These are phyloP conservation scores for Pseudomugil gertrudae DNA, from an alignment of 2,797 vertebrate genomes.

Conservation along the genomic window DNA sequence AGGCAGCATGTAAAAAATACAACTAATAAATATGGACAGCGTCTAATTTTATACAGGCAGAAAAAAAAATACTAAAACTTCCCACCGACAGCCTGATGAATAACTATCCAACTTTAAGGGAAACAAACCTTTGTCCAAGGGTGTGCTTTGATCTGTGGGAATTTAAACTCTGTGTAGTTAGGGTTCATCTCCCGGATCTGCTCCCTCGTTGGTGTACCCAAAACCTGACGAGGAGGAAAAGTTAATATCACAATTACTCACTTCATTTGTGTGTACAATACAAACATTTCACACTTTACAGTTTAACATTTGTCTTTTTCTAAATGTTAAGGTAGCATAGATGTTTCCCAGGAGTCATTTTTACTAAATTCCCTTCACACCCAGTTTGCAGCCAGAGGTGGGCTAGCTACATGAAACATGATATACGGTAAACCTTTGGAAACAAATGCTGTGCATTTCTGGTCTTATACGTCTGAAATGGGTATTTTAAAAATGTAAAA, in stretches of 20 bases:
- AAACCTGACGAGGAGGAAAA: slow-evolving; percentile 79
- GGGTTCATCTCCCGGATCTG: slow-evolving; percentile 98
- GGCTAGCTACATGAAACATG: no score
- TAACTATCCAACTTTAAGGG: neutral
- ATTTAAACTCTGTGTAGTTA: slow-evolving; percentile 97
- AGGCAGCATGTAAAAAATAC: neutral
- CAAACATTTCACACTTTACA: neutral
- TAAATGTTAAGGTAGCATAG: neutral
- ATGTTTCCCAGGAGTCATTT: no score
- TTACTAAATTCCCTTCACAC: no score
- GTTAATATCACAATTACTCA: neutral
- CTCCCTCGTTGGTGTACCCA: slow-evolving; percentile 94
- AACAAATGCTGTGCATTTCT: no score
- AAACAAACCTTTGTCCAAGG: slow-evolving; percentile 91
- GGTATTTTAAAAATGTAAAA: no score
- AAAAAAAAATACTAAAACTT: neutral
- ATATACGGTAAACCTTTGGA: no score
- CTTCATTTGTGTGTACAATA: neutral
- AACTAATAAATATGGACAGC: neutral
- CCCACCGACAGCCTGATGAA: neutral
- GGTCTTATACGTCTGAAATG: no score
- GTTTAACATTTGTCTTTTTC: neutral
- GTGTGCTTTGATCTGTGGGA: slow-evolving; percentile 96
- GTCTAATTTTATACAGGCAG: neutral
- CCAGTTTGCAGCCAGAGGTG: no score